phyloP scores from a whole-genome alignment of 2,113 vertebrate species.

The Sorex fumeus region DNA sequence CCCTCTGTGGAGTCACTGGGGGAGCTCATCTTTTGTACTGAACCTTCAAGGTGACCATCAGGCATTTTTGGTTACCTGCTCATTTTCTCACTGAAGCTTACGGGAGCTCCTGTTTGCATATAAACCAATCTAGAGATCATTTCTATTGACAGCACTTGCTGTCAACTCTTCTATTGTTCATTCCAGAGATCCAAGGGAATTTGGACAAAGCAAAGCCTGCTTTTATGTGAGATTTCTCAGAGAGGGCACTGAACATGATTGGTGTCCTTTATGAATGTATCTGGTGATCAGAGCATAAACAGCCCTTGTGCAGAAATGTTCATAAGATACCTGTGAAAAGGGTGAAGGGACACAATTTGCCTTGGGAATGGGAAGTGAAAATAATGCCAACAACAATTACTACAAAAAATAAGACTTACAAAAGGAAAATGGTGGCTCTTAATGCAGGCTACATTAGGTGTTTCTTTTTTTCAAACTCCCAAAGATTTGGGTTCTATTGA shows the following conservation, averaged over 20 bases:
- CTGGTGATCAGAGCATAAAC: background rate
- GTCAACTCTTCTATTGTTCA: slow-evolving; percentile 4
- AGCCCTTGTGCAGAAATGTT: background rate
- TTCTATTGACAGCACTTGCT: background rate
- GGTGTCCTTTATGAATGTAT: background rate
- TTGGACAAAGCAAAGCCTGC: background rate
- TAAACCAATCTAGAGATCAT: background rate
- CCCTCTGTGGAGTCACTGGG: background rate
- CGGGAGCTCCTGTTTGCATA: background rate
- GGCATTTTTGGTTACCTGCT: background rate
- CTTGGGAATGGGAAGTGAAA: background rate
- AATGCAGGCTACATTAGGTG: background rate
- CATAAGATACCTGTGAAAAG: background rate
- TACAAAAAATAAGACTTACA: background rate
- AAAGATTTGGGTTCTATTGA: background rate
- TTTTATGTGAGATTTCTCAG: background rate
- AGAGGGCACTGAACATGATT: background rate
- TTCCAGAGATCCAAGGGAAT: background rate
- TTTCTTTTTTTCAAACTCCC: background rate
- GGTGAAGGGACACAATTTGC: background rate
- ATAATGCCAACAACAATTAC: background rate
- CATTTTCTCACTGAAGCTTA: background rate
- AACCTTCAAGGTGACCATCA: background rate
- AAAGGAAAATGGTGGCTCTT: background rate
- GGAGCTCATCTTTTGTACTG: background rate